Percentiles rank a stretch among this genome's conserved stretches.
These are phyloP conservation scores for Paragorgia papillata DNA, from an alignment of 92 coral and sea anemone genomes.

Conservation along the genomic window DNA sequence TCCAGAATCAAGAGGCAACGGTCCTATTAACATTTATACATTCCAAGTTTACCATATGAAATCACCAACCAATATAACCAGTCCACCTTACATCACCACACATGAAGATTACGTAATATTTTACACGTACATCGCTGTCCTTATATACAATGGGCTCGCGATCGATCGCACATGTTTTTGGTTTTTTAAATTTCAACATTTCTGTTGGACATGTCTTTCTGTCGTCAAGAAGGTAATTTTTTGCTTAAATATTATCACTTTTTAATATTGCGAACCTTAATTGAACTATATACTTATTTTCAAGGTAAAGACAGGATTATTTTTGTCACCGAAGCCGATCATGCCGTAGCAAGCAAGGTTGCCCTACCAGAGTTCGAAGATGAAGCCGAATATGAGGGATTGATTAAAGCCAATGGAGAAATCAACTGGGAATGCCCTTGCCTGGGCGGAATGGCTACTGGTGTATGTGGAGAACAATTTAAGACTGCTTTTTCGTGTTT, in stretches of 20 bases:
- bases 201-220: constrained; percentile 70
- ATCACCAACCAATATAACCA: too few species aligned
- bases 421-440: constrained; percentile 99
- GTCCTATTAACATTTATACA: too few species aligned
- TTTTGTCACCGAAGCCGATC: constrained; percentile 92
- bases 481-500: constrained; percentile 94
- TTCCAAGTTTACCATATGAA: too few species aligned
- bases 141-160: not conserved
- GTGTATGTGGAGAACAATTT: constrained; percentile 94
- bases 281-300: not conserved
- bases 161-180: not conserved
- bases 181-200: not conserved
- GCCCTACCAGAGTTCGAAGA: constrained; percentile 72
- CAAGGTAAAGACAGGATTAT: constrained; percentile 93
- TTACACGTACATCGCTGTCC: not conserved
- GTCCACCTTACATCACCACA: too few species aligned
- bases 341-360: constrained; percentile 69
- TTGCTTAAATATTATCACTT: not conserved
- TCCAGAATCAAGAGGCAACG: too few species aligned
- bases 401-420: constrained; percentile 92
- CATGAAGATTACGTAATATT: not conserved
- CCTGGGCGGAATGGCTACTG: constrained; percentile 97
- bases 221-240: constrained; percentile 85
- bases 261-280: not conserved
- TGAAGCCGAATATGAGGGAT: constrained; percentile 86